Evolutionary conservation across 1,140 invertebrate species (phyloP).

Genomic region (Campodea augens): DNA sequence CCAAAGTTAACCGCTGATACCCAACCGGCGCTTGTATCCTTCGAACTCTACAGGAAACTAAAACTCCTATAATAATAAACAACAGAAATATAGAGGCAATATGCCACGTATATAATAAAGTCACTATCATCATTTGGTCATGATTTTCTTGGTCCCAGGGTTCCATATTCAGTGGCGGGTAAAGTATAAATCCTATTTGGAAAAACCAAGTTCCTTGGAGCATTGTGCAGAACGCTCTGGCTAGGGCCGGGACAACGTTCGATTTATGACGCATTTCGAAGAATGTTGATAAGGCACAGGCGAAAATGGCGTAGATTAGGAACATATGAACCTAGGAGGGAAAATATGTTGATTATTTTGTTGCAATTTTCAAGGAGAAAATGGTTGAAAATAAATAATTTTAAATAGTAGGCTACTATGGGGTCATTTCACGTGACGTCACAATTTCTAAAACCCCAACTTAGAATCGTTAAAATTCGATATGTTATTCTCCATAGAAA

Average conservation of each 20-base stretch:
- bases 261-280: constrained; percentile 25
- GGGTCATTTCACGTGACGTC: too few relatives aligned
- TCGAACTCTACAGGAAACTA: constrained; percentile 12
- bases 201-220: constrained; percentile 33
- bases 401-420: too few relatives aligned
- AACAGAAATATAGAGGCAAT: constrained; percentile 19
- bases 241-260: constrained; percentile 21
- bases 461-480: too few relatives aligned
- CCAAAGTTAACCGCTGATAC: too few relatives aligned
- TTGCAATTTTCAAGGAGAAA: not conserved
- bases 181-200: constrained; percentile 30
- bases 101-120: constrained; percentile 29
- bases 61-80: constrained; percentile 18
- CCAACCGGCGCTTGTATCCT: too few relatives aligned
- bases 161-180: constrained; percentile 24
- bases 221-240: constrained; percentile 23
- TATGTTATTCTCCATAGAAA: too few relatives aligned
- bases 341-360: not conserved
- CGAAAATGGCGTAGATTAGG: constrained; percentile 24
- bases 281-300: constrained; percentile 17
- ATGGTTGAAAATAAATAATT: too few relatives aligned
- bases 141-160: constrained; percentile 26
- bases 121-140: constrained; percentile 28
- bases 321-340: constrained; percentile 25
- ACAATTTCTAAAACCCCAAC: too few relatives aligned